phyloP scores from a whole-genome alignment of 2,113 vertebrate genomes.

The Sclerurus mexicanus region DNA sequence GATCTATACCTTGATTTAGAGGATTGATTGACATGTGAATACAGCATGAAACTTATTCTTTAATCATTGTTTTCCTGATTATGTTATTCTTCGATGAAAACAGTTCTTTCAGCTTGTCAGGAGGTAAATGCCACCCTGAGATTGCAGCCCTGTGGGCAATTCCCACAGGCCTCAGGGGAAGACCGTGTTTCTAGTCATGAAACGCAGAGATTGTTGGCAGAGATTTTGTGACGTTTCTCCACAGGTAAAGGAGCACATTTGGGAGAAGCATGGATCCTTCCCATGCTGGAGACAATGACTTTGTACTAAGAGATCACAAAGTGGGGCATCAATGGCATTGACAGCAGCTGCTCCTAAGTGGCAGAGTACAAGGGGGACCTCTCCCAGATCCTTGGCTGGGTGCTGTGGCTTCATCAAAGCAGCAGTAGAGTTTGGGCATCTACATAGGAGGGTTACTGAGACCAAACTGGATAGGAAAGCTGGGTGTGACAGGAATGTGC shows the following conservation, averaged over 20 bases:
- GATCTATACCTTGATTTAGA: not conserved
- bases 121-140: not conserved
- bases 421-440: not conserved
- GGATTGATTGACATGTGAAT: accelerated
- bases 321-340: no score
- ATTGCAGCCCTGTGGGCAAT: not conserved
- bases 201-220: not conserved
- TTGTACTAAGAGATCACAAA: not conserved
- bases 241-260: not conserved
- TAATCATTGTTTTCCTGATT: not conserved
- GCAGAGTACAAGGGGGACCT: not conserved
- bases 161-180: not conserved
- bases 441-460: not conserved
- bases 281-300: not conserved
- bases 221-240: not conserved
- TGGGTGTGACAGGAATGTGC: not conserved
- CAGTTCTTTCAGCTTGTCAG: not conserved
- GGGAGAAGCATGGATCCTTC: not conserved
- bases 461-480: not conserved
- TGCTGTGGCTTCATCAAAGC: not conserved
- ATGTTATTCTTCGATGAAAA: not conserved
- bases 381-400: not conserved
- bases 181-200: not conserved
- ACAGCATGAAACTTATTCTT: not conserved
- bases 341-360: not conserved